Evolutionary conservation across 2,888 invertebrate species (phyloP).

Genomic region (Lasiommata megera): DNA sequence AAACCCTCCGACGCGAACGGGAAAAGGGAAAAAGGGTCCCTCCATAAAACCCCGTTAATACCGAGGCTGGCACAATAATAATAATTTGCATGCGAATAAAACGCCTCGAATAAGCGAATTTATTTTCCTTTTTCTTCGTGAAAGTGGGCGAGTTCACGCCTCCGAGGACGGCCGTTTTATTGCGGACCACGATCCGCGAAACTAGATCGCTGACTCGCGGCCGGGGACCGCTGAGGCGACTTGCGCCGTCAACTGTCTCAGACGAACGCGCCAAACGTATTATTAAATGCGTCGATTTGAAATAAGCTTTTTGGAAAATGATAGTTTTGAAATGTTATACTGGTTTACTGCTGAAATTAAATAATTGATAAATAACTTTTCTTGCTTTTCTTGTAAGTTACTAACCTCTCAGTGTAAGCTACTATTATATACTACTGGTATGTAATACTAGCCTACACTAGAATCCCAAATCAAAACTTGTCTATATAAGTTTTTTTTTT

Average conservation of each 20-base stretch:
- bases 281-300: neutral
- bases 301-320: neutral
- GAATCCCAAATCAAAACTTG: too few species aligned
- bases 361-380: too few species aligned
- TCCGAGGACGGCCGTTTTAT: slow-evolving; percentile 25
- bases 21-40: slow-evolving; percentile 27
- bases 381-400: too few species aligned
- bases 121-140: slow-evolving; percentile 32
- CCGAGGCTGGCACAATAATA: slow-evolving; percentile 35
- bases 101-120: slow-evolving; percentile 34
- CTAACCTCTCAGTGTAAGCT: too few species aligned
- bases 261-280: neutral
- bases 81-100: slow-evolving; percentile 42
- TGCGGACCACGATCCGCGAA: slow-evolving; percentile 24
- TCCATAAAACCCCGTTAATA: slow-evolving; percentile 37
- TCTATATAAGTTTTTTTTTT: too few species aligned
- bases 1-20: slow-evolving; percentile 19
- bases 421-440: too few species aligned
- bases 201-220: slow-evolving; percentile 22
- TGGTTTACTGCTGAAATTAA: too few species aligned
- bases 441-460: too few species aligned
- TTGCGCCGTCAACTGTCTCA: neutral
- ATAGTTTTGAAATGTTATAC: neutral
- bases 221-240: slow-evolving; percentile 5
- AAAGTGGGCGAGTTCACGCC: slow-evolving; percentile 29